Evolutionary conservation across 2,113 vertebrate species (phyloP), one percentile per base, ranked within the genome.

Genomic region (Colossoma macropomum): DNA sequence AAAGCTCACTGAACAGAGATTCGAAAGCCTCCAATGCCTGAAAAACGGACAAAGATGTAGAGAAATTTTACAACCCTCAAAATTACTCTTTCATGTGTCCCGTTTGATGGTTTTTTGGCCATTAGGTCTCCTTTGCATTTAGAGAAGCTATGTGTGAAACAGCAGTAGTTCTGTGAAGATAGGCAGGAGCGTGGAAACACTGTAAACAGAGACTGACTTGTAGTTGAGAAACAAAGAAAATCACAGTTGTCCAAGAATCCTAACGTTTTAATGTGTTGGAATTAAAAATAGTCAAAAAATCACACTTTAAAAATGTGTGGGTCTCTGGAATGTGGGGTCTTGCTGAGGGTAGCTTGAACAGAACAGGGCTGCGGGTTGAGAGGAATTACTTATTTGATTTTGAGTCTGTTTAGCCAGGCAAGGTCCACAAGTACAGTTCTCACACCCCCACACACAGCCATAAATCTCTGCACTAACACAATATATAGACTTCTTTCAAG

Each of bases 271-370:
- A 11, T 54, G 25, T 16, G 54, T 48, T 7, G 28, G 23, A 59
- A 19, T 70, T 11, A 9, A 45, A 45, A 45, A 45, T 45, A 8
- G 32, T 32, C 80, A 80, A 62, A 70, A 69, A 60, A 25, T 65
- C n/a, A 27, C 60, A 13, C 84, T 77, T 71, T 77, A 79, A 78
- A 87, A 89, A 85, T 54, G 75, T 69, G 72, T 87, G 81, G 88
- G 88, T 56, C 76, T 81, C 59, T 19, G 83, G 90, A 90, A 91
- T 91, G 91, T 83, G 76, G 76, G 85, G 81, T 50, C 28, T 74
- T 83, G 77, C 48, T 77, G 86, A 82, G 34, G 81, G 62, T 69
- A 71, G 81, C 56, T 13, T 28, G 75, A 4, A 82, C 75, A 28
- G 32, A 65, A 25, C 30, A 60, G 65, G 79, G 82, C 56, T 68